A percentile compares a stretch with the other conserved stretches of the same genome.
phyloP scores from a whole-genome alignment of 2,797 vertebrate species.

The Coluber constrictor region DNA sequence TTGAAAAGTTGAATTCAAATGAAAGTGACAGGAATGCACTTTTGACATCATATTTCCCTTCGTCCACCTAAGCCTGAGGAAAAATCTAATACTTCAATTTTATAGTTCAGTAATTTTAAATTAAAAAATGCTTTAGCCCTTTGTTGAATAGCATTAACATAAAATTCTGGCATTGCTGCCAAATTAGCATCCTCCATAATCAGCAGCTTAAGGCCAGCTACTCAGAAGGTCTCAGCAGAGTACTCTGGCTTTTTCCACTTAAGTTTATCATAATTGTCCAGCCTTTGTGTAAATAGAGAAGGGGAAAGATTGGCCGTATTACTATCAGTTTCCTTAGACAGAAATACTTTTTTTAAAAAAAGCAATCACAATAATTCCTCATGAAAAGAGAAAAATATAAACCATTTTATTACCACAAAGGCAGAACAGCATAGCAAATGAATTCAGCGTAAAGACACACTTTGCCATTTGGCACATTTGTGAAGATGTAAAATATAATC shows the following conservation, averaged over 20 bases:
- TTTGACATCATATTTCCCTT: slow-evolving; percentile 60
- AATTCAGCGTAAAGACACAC: slow-evolving; percentile 20
- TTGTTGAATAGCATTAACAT: slow-evolving; percentile 66
- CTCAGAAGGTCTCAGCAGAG: slow-evolving; percentile 32
- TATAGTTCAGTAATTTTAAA: slow-evolving; percentile 68
- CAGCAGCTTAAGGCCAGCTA: slow-evolving; percentile 48
- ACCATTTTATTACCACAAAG: slow-evolving; percentile 10
- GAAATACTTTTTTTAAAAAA: slow-evolving; percentile 9
- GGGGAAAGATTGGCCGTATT: neutral
- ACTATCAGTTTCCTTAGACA: slow-evolving; percentile 18
- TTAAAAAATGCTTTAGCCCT: slow-evolving; percentile 65
- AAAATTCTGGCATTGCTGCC: slow-evolving; percentile 53
- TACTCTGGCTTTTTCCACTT: slow-evolving; percentile 43
- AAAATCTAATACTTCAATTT: slow-evolving; percentile 65
- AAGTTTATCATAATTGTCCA: slow-evolving; percentile 47
- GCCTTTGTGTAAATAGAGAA: slow-evolving; percentile 7
- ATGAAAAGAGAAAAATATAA: slow-evolving; percentile 23
- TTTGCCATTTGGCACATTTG: slow-evolving; percentile 14
- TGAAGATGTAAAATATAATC: slow-evolving; percentile 37
- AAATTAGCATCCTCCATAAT: slow-evolving; percentile 62
- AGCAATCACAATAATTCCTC: slow-evolving; percentile 13
- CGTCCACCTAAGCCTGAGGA: slow-evolving; percentile 52
- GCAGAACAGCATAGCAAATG: neutral
- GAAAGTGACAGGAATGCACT: slow-evolving; percentile 62
- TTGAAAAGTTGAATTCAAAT: slow-evolving; percentile 51